phyloP scores from a whole-genome alignment of 2,888 invertebrate genomes.

The Griposia aprilina region DNA sequence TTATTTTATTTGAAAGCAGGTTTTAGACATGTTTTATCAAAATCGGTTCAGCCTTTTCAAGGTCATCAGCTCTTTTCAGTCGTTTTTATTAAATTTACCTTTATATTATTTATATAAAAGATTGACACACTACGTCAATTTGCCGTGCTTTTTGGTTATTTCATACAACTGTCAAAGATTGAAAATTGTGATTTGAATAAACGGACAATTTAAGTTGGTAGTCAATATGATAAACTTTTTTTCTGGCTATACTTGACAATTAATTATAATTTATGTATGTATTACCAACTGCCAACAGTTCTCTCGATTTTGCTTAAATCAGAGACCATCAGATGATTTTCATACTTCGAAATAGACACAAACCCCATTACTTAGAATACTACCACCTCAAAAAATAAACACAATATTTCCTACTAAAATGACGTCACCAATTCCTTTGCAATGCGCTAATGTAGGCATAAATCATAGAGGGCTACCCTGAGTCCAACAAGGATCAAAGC shows the following conservation, averaged over 20 bases:
- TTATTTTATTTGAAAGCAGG: too few relatives aligned
- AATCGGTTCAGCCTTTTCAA: too few relatives aligned
- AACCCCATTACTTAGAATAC: slow-evolving; percentile 9
- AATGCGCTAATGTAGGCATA: slow-evolving; percentile 84
- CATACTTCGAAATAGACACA: neutral
- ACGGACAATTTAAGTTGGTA: neutral
- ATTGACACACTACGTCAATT: neutral
- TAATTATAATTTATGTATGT: neutral
- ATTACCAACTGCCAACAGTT: neutral
- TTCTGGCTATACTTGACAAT: neutral
- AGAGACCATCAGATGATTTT: neutral
- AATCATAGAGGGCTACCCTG: slow-evolving; percentile 79
- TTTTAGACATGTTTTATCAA: too few relatives aligned
- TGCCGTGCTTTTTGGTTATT: neutral
- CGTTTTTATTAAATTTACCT: too few relatives aligned
- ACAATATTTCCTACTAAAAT: slow-evolving; percentile 60
- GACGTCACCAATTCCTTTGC: slow-evolving; percentile 77
- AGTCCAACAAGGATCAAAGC: slow-evolving; percentile 84
- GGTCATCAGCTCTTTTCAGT: too few relatives aligned
- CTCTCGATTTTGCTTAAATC: too few relatives aligned
- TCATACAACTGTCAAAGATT: neutral
- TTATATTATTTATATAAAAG: too few relatives aligned
- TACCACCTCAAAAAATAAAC: slow-evolving; percentile 43
- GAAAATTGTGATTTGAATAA: neutral
- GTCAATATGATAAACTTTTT: neutral